A percentile compares a stretch with the other conserved stretches of the same genome.
Conservation (phyloP, 2,113 vertebrate species). For the Nothocercus nigrocapillus region DNA sequence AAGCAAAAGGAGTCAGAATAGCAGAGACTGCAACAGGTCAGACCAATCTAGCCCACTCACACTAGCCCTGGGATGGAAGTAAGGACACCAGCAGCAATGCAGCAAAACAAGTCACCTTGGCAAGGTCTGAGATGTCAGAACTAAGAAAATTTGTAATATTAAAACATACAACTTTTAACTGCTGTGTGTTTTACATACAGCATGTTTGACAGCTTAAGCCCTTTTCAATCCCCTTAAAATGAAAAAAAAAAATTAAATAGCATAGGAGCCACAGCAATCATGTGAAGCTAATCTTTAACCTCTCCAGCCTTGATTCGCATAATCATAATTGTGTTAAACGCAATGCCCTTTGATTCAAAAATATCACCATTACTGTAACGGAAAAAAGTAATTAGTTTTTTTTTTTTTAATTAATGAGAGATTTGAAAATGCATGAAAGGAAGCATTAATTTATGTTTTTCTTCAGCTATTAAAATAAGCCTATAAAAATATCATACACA, state of each 20-base stretch:
- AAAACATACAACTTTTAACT: not conserved
- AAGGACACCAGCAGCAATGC: not conserved
- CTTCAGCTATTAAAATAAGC: constrained; percentile 16
- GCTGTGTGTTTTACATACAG: too few species aligned
- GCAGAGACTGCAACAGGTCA: too few species aligned
- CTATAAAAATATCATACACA: not conserved
- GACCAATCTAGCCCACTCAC: too few species aligned
- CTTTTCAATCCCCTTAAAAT: not conserved
- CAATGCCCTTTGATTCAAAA: constrained; percentile 45
- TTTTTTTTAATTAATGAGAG: constrained; percentile 50
- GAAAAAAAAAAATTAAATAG: not conserved
- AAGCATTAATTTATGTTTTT: not conserved
- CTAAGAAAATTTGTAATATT: not conserved
- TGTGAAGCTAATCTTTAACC: constrained; percentile 20
- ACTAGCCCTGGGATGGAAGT: not conserved
- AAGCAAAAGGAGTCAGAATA: too few species aligned
- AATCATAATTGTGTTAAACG: constrained; percentile 45
- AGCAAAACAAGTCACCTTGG: not conserved
- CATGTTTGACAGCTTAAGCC: not conserved
- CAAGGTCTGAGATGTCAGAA: not conserved
- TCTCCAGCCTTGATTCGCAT: constrained; percentile 3
- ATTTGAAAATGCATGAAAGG: not conserved
- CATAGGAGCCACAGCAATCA: not conserved
- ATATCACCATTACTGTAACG: constrained; percentile 27
- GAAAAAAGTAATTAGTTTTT: constrained; percentile 38